Evolutionary conservation across 1,140 invertebrate genomes (phyloP).

Genomic region (Drosophila persimilis): DNA sequence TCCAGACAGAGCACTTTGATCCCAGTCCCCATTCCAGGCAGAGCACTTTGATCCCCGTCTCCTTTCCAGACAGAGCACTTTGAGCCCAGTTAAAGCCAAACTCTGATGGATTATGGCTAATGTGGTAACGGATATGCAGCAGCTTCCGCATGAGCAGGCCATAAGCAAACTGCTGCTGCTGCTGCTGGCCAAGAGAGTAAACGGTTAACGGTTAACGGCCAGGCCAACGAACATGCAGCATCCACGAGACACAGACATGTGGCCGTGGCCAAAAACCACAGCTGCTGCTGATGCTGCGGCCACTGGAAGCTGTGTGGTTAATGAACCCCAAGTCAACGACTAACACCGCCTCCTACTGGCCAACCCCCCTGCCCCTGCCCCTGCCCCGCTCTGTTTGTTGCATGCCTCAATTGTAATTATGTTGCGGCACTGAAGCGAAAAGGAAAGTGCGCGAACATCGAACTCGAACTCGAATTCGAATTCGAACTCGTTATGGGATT

Average conservation of each 20-base stretch:
- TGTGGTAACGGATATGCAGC: conserved; percentile 54
- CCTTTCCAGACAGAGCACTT: background rate
- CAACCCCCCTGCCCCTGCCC: background rate
- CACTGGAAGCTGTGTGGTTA: conserved; percentile 50
- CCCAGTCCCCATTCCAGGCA: background rate
- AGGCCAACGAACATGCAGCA: conserved; percentile 44
- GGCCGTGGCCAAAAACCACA: conserved; percentile 46
- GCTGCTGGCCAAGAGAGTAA: conserved; percentile 33
- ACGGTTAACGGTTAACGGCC: conserved; percentile 2
- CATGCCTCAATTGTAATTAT: conserved; percentile 77
- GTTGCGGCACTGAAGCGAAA: conserved; percentile 65
- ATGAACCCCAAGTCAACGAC: conserved; percentile 57
- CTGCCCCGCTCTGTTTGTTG: background rate
- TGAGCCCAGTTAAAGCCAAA: conserved; percentile 20
- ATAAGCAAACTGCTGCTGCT: conserved; percentile 45
- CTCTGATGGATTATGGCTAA: conserved; percentile 51
- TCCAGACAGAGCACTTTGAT: conserved; percentile 5
- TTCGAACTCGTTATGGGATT: conserved; percentile 40
- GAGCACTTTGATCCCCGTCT: conserved; percentile 16
- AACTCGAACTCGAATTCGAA: conserved; percentile 29
- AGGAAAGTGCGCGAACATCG: conserved; percentile 71
- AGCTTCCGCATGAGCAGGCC: conserved; percentile 68
- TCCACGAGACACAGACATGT: conserved; percentile 29
- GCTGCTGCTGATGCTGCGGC: conserved; percentile 10
- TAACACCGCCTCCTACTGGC: conserved; percentile 26